Base-by-base conservation (phyloP, 2,888 invertebrate species). In the Lepeophtheirus nordmannii region DNA sequence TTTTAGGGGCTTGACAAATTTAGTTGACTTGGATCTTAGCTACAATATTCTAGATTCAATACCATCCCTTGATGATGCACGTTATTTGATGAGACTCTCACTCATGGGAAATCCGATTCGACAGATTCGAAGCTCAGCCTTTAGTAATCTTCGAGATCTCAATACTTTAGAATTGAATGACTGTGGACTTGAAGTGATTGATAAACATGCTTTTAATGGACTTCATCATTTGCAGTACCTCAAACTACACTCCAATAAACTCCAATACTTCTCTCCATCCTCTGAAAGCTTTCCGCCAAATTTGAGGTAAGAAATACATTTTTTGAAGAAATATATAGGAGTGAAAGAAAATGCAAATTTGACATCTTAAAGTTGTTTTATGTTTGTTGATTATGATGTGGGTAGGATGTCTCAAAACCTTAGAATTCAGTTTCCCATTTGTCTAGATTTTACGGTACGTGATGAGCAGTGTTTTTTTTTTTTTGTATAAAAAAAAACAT, bases 11-110 rank as follows among this genome's bases (percentile, higher is more conserved):
- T 69, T 69, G 41, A 69, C 72, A 10, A 72, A 72, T 75, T 80
- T 91, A 61, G 88, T 92, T 22, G 91, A 91, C 76, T 78, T 92
- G 71, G 91, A 91, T 78, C 79, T 92, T 64, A 86, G 87, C 58
- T 83, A 84, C 72, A 92, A 92, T 76, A 81, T 83, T 70, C 78
- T 92, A 71, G 82, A 85, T 67, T 79, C 82, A 67, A 82, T 91
- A 70, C 91, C 91, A 56, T 83, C 85, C 20, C 87, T 91, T 73
- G 78, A 82, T 61, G 86, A 85, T 73, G 85, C 85, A 72, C 83
- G 85, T 37, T 85, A 86, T 30, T 77, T 92, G 73, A 89, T 91
- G 87, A 82, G 86, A 70, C 82, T 91, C 62, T 82, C 83, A 65
- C 77, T 92, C 63, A 87, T 82, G 74, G 84, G 84, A 69, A 92